Percentiles rank a stretch among this genome's conserved stretches.
These are phyloP conservation scores for Tricholauxania praeusta DNA, from an alignment of 2,888 invertebrate genomes.

Conservation along the genomic window DNA sequence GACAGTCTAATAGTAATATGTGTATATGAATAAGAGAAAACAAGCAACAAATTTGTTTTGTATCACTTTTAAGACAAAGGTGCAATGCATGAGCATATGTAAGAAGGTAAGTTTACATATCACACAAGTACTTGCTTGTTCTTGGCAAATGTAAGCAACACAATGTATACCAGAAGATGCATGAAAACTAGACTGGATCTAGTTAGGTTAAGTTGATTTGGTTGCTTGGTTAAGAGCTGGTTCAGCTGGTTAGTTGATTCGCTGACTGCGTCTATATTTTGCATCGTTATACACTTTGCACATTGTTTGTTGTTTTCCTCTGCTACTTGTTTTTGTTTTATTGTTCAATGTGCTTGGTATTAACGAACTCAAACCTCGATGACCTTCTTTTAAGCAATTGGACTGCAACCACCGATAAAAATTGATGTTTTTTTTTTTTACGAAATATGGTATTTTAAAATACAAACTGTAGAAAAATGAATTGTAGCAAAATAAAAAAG, in stretches of 20 bases:
- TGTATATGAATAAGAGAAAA: too few relatives aligned
- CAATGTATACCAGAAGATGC: neutral
- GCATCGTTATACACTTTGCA: neutral
- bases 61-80: too few relatives aligned
- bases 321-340: neutral
- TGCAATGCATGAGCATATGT: too few relatives aligned
- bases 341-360: neutral
- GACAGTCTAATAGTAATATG: too few relatives aligned
- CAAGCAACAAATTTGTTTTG: too few relatives aligned
- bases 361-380: slow-evolving; percentile 34
- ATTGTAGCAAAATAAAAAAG: too few relatives aligned
- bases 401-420: slow-evolving; percentile 14
- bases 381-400: slow-evolving; percentile 35
- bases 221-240: neutral
- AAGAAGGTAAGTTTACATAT: too few relatives aligned
- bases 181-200: neutral
- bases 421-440: neutral
- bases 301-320: neutral
- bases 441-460: neutral
- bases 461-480: neutral
- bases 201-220: neutral
- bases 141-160: too few relatives aligned
- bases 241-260: neutral
- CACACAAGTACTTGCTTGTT: too few relatives aligned
- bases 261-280: neutral